Evolutionary conservation across 2,113 vertebrate genomes (phyloP), one percentile per base, ranked within the genome.

Genomic region (Gnathonemus echidnorhynchus): DNA sequence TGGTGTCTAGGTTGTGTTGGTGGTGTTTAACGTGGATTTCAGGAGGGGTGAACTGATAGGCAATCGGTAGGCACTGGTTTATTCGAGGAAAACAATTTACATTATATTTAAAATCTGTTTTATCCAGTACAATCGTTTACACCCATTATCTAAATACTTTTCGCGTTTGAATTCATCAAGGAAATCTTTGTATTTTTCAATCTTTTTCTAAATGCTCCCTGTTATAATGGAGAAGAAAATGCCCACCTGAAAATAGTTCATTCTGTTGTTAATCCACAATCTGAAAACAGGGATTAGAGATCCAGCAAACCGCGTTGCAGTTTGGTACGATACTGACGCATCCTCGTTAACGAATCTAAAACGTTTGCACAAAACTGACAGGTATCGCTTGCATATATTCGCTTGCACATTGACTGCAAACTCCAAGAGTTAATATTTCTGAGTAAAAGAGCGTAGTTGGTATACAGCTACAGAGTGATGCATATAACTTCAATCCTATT

Each of bases 221-320:
- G 86, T 27, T n/a, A 17, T 27, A 45, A 74, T 58, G 85, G 56
- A 90, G 66, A 45, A 85, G 89, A 45, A 80, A 88, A 90, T n/a
- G n/a, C 49, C 86, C 48, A 90, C 89, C 66, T 87, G 62, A 84
- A 77, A 56, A 80, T 53, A 42, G 77, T 53, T 83, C 10, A 70
- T 49, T 86, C 39, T 87, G 48, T 15, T 53, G 48, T 87, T 53
- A 52, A 87, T 53, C 27, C 86, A 53, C 13, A 53, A 19, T 35
- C 27, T 87, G 86, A 87, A 86, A 87, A 35, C 86, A 8, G 27
- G 86, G 86, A 87, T 87, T 53, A 52, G 8, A 53, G 27, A 42
- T 86, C 48, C 21, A 87, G 49, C n/a, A 39, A 87, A 39, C 7
- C n/a, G n/a, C 27, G 27, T 87, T 21, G 8, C 15, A 24, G 21